Base-by-base conservation (phyloP, 2,797 vertebrate genomes). In the Lacerta agilis region DNA sequence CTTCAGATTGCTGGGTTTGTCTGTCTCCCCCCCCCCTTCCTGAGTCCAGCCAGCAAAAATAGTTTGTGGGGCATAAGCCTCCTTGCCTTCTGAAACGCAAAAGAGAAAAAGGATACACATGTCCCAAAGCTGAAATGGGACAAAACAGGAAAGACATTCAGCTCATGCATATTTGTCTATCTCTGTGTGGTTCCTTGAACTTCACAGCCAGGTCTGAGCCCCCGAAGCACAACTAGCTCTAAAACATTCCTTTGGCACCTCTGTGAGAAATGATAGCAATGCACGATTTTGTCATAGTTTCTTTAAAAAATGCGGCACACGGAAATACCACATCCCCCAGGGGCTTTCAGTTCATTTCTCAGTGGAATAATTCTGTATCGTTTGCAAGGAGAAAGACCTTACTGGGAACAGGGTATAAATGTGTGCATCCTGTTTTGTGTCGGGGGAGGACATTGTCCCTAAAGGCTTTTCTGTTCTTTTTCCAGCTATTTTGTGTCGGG, bases 141-240 rank as follows among this genome's bases (percentile, higher is more conserved):
- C 73, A 85, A 85, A 78, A 78, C 84, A 78, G 86, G 72, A 82
- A 67, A n/a, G 8, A 29, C 33, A 8, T 58, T 29, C 43, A 78
- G 66, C 43, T 41, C 58, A 55, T 6, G 20, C 27, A 20, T 78
- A 55, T 78, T 83, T 69, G n/a, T 83, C 81, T n/a, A 10, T 87
- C 61, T 43, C 38, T 83, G 8, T 38, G 1, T 38, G 29, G 58
- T 82, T 87, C 86, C 43, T 77, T 77, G 80, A 77, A 77, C 25
- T 29, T 49, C 36, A 29, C 61, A 87, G 27, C n/a, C 41, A 77
- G n/a, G 29, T 33, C 20, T 36, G 38, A 66, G 43, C 5, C 6
- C 41, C n/a, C 8, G 38, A 86, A 67, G 66, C 36, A 77, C 58
- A 87, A 87, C n/a, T 2, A 76, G 36, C 38, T 66, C 82, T 33